Percentiles rank a stretch among this genome's conserved stretches.
Conservation (phyloP, 1,140 invertebrate genomes). For the Meloidogyne hapla region DNA sequence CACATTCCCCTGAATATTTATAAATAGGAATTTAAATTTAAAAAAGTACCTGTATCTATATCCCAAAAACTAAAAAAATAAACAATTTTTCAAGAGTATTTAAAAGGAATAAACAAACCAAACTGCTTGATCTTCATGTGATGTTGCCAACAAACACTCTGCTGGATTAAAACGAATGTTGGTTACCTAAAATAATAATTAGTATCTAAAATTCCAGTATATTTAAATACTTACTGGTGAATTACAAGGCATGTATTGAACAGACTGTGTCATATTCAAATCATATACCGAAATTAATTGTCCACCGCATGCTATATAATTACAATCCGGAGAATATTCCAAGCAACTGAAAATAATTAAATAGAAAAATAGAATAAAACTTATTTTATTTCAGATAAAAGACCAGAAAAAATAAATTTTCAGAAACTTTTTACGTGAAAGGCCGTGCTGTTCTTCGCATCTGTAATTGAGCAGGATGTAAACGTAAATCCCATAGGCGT, state of each 20-base stretch:
- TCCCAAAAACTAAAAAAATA: slow-evolving; percentile 35
- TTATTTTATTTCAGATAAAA: neutral
- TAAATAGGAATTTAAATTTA: neutral
- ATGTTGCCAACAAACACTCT: slow-evolving; percentile 39
- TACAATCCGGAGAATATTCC: slow-evolving; percentile 38
- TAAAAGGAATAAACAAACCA: neutral
- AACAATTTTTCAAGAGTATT: neutral
- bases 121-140: slow-evolving; percentile 37
- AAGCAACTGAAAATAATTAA: slow-evolving; percentile 20
- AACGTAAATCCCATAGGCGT: slow-evolving; percentile 33
- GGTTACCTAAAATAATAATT: slow-evolving; percentile 27
- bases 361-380: neutral
- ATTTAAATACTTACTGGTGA: slow-evolving; percentile 25
- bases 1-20: slow-evolving; percentile 32
- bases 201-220: neutral
- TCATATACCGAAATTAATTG: slow-evolving; percentile 33
- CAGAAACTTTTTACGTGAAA: neutral
- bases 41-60: slow-evolving; percentile 32
- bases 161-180: slow-evolving; percentile 39
- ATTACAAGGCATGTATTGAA: slow-evolving; percentile 33
- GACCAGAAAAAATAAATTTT: neutral
- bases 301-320: slow-evolving; percentile 35
- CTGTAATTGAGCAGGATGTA: slow-evolving; percentile 34
- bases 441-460: slow-evolving; percentile 25
- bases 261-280: slow-evolving; percentile 30